Base-by-base conservation (phyloP, 23 tunicate species). In the Ciona savignyi region DNA sequence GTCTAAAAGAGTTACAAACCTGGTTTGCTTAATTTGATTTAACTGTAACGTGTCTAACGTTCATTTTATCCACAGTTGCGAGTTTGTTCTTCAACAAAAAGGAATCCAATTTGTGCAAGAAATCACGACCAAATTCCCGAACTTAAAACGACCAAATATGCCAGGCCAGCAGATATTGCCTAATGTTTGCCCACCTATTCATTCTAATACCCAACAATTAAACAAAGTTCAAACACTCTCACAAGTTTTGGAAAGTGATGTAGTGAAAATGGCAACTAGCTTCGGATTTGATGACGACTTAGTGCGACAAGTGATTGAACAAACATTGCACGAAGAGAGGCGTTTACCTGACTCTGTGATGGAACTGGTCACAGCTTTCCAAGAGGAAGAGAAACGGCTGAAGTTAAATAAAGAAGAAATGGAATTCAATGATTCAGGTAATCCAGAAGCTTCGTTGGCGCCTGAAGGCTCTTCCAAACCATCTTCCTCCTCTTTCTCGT, bases 31-130 rank as follows among this genome's bases (percentile, higher is more conserved):
- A n/a, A n/a, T n/a, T n/a, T n/a, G n/a, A n/a, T n/a, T 42, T 42
- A 42, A 42, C 15, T 42, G 9, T 42, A 6, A 6, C 15, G 9
- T 42, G 15, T 42, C 22, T 9, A 68, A 23, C 4, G 27, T 6
- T 32, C 27, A 4, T 68, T 22, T 32, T 30, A 4, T 64, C 20
- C 25, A 66, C 62, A 69, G 81, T 15, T 80, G 84, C 60, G 84
- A 80, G 27, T 74, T 25, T 74, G n/a, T 80, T 65, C 80, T 80
- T 31, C 70, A 23, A 80, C 11, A 32, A 20, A 80, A 80, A 73
- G 84, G 84, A 72, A 29, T 80, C 51, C 29, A 35, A 20, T 80
- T 60, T 25, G 84, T 62, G 31, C 60, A 61, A 2, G 2, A 29
- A 15, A 29, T 80, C 24, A 33, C 70, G 56, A 42, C 23, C 11